Evolutionary conservation across 2,888 invertebrate species (phyloP), one percentile per base, ranked within the genome.

Genomic region (Serrognathus titanus): DNA sequence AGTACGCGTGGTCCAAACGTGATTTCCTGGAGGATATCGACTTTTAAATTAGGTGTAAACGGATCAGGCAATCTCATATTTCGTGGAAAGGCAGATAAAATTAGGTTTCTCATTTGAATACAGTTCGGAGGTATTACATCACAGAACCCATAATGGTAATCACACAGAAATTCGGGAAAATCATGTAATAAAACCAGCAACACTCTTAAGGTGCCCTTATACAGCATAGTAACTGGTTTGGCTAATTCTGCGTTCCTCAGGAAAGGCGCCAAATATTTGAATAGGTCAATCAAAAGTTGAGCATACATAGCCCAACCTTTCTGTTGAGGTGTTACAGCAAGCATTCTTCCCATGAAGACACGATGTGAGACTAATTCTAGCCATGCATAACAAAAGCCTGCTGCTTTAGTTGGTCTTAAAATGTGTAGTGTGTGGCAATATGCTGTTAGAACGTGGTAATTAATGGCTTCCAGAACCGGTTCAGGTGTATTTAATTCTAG

Each of bases 71-170:
- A 81, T 1, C 97, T 84, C 98, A 99, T 99, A 74, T 94, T 96
- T 48, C 97, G 84, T 8, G 99, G 99, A 76, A 97, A 99, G 2
- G 99, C 99, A 3, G 97, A 97, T 60, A 99, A 81, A 53, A 99
- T 97, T 55, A 99, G 83, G 76, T 99, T 99, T 50, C 99, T 85
- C 94, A 99, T 95, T 78, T 94, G 98, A 66, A 99, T 97, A 79
- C 99, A 99, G 77, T 99, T 99, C 3, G 98, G 95, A 47, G 99
- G 98, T 69, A 99, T 98, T 59, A 95, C 97, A 78, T 99, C 99
- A 77, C 99, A 98, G 80, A 99, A 97, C 45, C 94, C 94, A 76
- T 98, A 98, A 77, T 99, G 97, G 78, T 97, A 98, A 76, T 99
- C 99, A 78, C 98, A 98, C 50, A 99, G 83, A 77, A 99, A 97